Conservation (phyloP, 2,888 invertebrate species). For the Metalampra italica region DNA sequence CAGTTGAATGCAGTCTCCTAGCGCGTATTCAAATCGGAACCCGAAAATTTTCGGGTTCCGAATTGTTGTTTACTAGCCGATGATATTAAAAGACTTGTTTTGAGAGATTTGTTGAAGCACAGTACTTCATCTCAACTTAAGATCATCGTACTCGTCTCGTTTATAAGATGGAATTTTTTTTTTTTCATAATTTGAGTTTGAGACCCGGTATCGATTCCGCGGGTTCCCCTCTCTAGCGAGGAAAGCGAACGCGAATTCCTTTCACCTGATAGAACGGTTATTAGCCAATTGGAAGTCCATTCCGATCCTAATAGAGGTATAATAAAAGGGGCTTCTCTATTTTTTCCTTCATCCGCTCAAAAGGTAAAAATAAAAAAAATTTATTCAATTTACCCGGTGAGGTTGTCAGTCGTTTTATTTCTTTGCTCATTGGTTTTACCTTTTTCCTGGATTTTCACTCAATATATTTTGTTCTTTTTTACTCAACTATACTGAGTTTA, state of each 20-base stretch:
- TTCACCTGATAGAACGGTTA: slow-evolving; percentile 78
- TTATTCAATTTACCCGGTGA: slow-evolving; percentile 62
- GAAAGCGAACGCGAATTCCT: slow-evolving; percentile 57
- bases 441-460: slow-evolving; percentile 11
- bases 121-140: too few relatives aligned
- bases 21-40: too few relatives aligned
- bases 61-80: too few relatives aligned
- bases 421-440: slow-evolving; percentile 23
- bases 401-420: slow-evolving; percentile 25
- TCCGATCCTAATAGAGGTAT: slow-evolving; percentile 74
- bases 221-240: slow-evolving; percentile 32
- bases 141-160: too few relatives aligned
- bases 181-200: too few relatives aligned
- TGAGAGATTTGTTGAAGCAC: too few relatives aligned
- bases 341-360: slow-evolving; percentile 56
- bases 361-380: slow-evolving; percentile 61
- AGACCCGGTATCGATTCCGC: slow-evolving; percentile 18
- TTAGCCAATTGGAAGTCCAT: slow-evolving; percentile 75
- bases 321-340: slow-evolving; percentile 70
- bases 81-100: too few relatives aligned
- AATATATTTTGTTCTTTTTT: background rate
- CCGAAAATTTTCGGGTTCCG: too few relatives aligned
- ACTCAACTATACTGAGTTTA: too few relatives aligned
- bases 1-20: too few relatives aligned
- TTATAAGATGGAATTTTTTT: too few relatives aligned